Percentiles rank a stretch among this genome's conserved stretches.
phyloP scores from a whole-genome alignment of 2,888 invertebrate species.

The Linnaemya vulpina region DNA sequence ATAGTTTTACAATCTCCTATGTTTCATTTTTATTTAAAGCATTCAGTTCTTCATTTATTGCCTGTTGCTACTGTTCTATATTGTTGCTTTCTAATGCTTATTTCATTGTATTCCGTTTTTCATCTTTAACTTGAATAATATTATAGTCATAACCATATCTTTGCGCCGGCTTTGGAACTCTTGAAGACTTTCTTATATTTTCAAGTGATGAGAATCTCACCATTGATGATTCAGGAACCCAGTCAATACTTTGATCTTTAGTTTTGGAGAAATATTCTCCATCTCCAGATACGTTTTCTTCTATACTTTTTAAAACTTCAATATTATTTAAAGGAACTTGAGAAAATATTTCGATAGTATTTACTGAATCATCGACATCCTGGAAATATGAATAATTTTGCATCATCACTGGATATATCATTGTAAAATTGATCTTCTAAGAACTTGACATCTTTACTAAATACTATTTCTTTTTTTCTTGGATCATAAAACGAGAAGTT shows the following conservation, averaged over 20 bases:
- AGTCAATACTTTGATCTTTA: not conserved
- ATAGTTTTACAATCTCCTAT: slow-evolving; percentile 37
- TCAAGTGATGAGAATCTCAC: slow-evolving; percentile 8
- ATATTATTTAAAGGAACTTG: not conserved
- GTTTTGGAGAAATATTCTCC: too few relatives aligned
- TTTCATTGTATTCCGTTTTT: slow-evolving; percentile 4
- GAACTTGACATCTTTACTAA: too few relatives aligned
- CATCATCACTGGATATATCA: too few relatives aligned
- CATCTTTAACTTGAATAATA: slow-evolving; percentile 6
- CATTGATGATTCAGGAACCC: not conserved
- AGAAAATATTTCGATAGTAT: not conserved
- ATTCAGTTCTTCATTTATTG: slow-evolving; percentile 13
- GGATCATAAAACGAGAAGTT: too few relatives aligned
- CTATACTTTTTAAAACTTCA: not conserved
- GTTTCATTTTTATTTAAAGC: slow-evolving; percentile 25
- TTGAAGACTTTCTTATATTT: slow-evolving; percentile 3
- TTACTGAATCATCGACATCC: slow-evolving; percentile 5
- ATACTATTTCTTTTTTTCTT: too few relatives aligned
- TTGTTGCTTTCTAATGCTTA: slow-evolving; percentile 10
- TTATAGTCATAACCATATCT: slow-evolving; percentile 18
- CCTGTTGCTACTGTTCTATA: slow-evolving; percentile 19
- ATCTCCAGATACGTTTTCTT: slow-evolving; percentile 12
- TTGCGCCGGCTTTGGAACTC: slow-evolving; percentile 1
- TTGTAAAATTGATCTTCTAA: too few relatives aligned
- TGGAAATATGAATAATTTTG: not conserved